Percentiles rank a stretch among this genome's conserved stretches.
Conservation (phyloP, 2,113 vertebrate genomes). For the Scalopus aquaticus region DNA sequence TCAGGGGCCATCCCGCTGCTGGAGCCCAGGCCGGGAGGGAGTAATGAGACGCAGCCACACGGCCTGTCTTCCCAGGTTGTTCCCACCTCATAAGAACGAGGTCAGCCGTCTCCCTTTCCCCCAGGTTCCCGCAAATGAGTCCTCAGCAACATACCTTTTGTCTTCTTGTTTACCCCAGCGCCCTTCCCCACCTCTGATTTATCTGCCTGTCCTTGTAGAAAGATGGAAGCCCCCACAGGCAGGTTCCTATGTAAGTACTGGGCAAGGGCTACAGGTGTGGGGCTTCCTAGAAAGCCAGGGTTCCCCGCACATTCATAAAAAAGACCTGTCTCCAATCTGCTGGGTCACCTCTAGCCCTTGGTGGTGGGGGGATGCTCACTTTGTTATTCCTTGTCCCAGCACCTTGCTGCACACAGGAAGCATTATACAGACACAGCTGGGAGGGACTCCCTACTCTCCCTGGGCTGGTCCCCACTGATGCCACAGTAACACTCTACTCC, state of each 20-base stretch:
- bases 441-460: not conserved
- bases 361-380: too few relatives aligned
- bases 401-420: not conserved
- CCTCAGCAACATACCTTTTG: not conserved
- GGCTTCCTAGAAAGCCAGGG: not conserved
- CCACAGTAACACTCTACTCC: not conserved
- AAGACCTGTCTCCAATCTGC: not conserved
- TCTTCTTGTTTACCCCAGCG: not conserved
- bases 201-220: not conserved
- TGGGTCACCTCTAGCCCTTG: not conserved
- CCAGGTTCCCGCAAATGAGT: not conserved
- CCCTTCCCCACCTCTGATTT: too few relatives aligned
- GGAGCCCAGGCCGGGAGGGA: not conserved
- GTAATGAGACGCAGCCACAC: not conserved
- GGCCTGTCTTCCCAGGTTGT: not conserved
- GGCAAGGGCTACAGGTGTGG: not conserved
- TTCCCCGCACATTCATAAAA: too few relatives aligned
- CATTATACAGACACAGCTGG: not conserved
- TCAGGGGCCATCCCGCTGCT: not conserved
- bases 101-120: not conserved
- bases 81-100: not conserved
- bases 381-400: not conserved
- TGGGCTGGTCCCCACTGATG: not conserved
- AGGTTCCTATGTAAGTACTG: not conserved
- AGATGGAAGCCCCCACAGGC: accelerated